Evolutionary conservation across 2,797 vertebrate genomes (phyloP).

Genomic region (Chrysocyon brachyurus): DNA sequence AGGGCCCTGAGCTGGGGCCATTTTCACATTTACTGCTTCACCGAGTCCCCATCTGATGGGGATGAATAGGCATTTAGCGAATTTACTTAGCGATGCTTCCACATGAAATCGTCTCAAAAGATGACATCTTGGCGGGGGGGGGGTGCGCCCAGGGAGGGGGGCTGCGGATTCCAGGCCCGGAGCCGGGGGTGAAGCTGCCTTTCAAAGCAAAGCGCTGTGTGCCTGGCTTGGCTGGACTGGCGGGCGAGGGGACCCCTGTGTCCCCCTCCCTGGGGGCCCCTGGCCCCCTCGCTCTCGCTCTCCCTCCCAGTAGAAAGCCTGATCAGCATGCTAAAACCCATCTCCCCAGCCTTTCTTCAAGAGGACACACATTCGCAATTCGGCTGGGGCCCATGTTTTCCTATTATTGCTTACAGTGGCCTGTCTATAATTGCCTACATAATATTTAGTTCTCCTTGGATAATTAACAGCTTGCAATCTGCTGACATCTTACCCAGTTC

Average conservation of each 20-base stretch:
- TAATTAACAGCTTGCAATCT: conserved; percentile 73
- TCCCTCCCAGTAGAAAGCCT: background rate
- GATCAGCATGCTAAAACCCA: background rate
- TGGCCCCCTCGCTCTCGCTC: rapidly evolving
- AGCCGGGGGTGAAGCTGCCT: conserved; percentile 76
- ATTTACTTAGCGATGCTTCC: conserved; percentile 92
- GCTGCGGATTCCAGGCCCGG: conserved; percentile 29
- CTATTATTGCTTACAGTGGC: conserved; percentile 53
- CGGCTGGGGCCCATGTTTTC: conserved; percentile 13
- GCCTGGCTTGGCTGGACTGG: background rate
- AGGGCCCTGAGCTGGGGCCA: conserved; percentile 84
- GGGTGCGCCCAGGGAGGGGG: background rate
- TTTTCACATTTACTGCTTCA: conserved; percentile 90
- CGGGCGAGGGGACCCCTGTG: background rate
- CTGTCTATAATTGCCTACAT: conserved; percentile 48
- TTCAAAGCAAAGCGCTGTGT: conserved; percentile 79
- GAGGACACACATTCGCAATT: background rate
- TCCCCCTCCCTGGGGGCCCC: background rate
- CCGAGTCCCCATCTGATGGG: conserved; percentile 84
- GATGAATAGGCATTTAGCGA: conserved; percentile 90
- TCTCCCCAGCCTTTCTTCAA: background rate
- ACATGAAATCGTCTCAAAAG: conserved; percentile 90
- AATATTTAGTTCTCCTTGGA: conserved; percentile 74
- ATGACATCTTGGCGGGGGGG: conserved; percentile 80
- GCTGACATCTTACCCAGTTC: conserved; percentile 60